phyloP scores from a whole-genome alignment of 2,888 invertebrate species.

The Clitarchus hookeri region DNA sequence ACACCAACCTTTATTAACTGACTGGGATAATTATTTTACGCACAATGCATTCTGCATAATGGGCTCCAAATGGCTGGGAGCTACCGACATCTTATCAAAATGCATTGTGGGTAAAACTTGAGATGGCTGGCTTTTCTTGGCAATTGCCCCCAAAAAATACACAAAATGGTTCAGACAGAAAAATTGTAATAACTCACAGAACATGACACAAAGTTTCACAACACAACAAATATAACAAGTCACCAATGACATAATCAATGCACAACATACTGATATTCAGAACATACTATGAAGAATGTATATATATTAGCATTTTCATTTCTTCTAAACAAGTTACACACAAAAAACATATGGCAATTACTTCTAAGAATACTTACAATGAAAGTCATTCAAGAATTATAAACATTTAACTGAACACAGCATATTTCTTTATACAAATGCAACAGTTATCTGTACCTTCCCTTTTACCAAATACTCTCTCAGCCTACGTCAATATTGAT shows the following conservation, averaged over 20 bases:
- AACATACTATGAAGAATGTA: no score
- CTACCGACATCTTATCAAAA: neutral
- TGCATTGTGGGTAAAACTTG: neutral
- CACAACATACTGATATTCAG: neutral
- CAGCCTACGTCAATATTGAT: no score
- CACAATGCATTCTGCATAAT: neutral
- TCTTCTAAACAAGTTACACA: no score
- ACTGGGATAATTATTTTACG: neutral
- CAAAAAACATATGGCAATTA: no score
- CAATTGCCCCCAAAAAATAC: neutral
- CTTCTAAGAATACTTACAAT: no score
- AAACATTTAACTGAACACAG: no score
- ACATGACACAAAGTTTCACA: neutral
- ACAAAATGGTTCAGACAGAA: neutral
- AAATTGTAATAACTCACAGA: constrained; percentile 18
- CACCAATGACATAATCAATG: neutral
- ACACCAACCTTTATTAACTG: neutral
- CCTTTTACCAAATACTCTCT: no score
- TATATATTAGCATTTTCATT: no score
- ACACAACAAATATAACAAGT: neutral
- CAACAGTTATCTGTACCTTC: no score
- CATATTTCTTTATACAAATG: no score
- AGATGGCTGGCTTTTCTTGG: neutral
- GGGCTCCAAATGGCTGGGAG: neutral
- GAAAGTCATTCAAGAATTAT: no score